Evolutionary conservation across 2,797 vertebrate genomes (phyloP).

Genomic region (Glossophaga mutica): DNA sequence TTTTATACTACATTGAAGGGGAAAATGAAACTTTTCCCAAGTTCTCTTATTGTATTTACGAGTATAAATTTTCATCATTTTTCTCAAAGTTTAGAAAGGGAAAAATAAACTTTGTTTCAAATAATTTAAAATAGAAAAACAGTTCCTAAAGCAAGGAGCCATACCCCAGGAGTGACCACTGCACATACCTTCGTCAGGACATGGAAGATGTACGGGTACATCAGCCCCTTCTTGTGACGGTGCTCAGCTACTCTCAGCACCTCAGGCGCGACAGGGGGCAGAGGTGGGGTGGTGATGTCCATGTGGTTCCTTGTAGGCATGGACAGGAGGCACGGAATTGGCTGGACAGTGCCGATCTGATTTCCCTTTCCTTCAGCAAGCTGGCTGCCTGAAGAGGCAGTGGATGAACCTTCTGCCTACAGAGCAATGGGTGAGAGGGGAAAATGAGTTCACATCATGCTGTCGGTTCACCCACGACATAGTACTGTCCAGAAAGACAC

Average conservation of each 20-base stretch:
- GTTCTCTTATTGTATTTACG: neutral
- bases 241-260: constrained; percentile 96
- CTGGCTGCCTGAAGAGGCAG: constrained; percentile 85
- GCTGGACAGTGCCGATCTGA: constrained; percentile 84
- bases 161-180: neutral
- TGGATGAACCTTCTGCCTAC: constrained; percentile 87
- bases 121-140: neutral
- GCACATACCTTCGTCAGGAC: constrained; percentile 92
- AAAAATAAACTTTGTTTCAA: neutral
- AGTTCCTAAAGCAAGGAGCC: neutral
- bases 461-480: neutral
- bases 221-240: constrained; percentile 95
- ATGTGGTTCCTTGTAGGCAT: constrained; percentile 98
- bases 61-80: neutral
- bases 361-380: constrained; percentile 85
- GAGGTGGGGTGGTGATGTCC: constrained; percentile 95
- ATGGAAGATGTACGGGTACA: constrained; percentile 98
- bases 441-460: neutral
- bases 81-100: neutral
- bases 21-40: constrained; percentile 1
- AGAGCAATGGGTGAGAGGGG: constrained; percentile 56
- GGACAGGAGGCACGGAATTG: constrained; percentile 94
- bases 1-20: neutral
- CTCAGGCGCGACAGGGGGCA: constrained; percentile 92
- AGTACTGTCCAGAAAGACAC: neutral